These are phyloP conservation scores for Holotrichia oblita DNA, from an alignment of 1,140 invertebrate genomes.

Conservation along the genomic window DNA sequence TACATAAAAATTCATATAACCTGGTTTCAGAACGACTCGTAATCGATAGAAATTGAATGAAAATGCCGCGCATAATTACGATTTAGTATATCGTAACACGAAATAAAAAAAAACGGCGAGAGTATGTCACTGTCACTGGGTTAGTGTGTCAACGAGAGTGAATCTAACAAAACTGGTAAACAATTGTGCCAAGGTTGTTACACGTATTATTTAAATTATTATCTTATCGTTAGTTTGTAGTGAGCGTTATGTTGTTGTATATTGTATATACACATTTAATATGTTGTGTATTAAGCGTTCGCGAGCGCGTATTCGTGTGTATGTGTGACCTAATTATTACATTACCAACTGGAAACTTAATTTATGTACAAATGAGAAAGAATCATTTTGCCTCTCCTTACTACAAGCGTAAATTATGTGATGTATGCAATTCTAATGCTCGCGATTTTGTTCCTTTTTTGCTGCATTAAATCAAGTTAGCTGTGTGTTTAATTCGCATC, in stretches of 20 bases:
- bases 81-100: constrained; percentile 2
- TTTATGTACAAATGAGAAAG: constrained; percentile 14
- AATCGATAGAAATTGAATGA: constrained; percentile 21
- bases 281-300: not conserved
- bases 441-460: no score
- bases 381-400: no score
- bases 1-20: constrained; percentile 1
- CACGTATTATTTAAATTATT: constrained; percentile 41
- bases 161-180: constrained; percentile 41
- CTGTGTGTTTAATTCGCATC: no score
- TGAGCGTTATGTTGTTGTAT: constrained; percentile 1
- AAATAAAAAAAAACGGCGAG: constrained; percentile 3
- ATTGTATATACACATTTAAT: not conserved
- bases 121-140: constrained; percentile 42
- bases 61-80: constrained; percentile 19
- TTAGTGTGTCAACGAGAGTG: constrained; percentile 42
- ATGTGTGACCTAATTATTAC: constrained; percentile 33
- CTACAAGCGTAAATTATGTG: not conserved
- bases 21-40: not conserved
- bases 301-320: not conserved
- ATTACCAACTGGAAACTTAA: constrained; percentile 14
- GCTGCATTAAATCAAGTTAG: no score
- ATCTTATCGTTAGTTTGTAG: constrained; percentile 30
- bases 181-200: constrained; percentile 41
- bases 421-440: not conserved